Conservation (phyloP, 2,797 vertebrate species). For the Falco biarmicus region DNA sequence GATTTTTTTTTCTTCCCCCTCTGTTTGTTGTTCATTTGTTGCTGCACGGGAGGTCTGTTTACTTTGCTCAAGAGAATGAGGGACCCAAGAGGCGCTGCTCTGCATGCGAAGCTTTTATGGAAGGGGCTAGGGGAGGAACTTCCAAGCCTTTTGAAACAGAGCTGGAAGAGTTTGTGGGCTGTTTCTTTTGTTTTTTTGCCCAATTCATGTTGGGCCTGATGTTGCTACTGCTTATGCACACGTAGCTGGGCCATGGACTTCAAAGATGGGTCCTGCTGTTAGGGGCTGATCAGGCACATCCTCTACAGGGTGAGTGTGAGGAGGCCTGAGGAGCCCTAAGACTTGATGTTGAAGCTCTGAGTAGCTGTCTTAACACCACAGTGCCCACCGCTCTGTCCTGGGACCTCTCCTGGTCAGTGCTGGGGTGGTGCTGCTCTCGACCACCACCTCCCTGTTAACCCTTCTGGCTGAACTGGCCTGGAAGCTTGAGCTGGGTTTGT, state of each 20-base stretch:
- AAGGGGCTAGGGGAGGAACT: slow-evolving; percentile 34
- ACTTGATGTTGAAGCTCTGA: not conserved
- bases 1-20: not conserved
- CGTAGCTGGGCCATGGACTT: not conserved
- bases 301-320: not conserved
- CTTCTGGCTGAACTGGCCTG: not conserved
- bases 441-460: not conserved
- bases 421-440: not conserved
- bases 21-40: slow-evolving; percentile 63
- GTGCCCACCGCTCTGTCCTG: not conserved
- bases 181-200: slow-evolving; percentile 29
- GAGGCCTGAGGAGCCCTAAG: not conserved
- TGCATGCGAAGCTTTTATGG: slow-evolving; percentile 57
- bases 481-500: not conserved
- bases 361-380: not conserved
- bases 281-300: not conserved
- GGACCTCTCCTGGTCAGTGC: not conserved
- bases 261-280: not conserved
- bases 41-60: slow-evolving; percentile 57
- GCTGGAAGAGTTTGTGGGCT: slow-evolving; percentile 7
- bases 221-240: not conserved
- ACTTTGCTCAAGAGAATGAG: slow-evolving; percentile 57
- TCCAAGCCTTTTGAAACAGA: slow-evolving; percentile 44
- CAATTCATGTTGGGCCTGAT: not conserved
- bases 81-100: slow-evolving; percentile 28